phyloP scores from a whole-genome alignment of 2,113 vertebrate species.

The Dermatemys mawii region DNA sequence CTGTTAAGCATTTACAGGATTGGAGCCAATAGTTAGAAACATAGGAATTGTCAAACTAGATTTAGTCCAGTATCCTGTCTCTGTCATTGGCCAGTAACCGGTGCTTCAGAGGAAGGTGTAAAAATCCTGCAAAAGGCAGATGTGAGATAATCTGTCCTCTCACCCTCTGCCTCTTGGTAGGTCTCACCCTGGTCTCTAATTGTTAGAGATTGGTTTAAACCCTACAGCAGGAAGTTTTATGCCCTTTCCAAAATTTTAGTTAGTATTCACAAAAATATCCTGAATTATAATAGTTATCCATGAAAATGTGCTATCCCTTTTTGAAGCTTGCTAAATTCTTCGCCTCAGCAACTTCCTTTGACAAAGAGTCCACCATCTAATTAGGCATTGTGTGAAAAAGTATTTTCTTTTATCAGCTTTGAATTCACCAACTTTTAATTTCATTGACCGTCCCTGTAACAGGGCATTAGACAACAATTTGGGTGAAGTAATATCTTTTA shows the following conservation, averaged over 20 bases:
- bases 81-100: background rate
- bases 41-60: background rate
- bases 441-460: conserved; percentile 43
- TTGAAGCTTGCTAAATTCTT: background rate
- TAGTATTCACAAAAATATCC: background rate
- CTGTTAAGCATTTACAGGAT: background rate
- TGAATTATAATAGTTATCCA: background rate
- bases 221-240: accelerated
- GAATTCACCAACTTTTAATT: conserved; percentile 41
- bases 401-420: background rate
- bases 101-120: background rate
- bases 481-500: background rate
- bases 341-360: background rate
- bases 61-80: background rate
- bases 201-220: background rate
- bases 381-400: background rate
- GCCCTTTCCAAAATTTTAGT: background rate
- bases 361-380: conserved; percentile 38
- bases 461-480: background rate
- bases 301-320: background rate
- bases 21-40: background rate
- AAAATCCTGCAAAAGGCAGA: conserved; percentile 7
- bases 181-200: background rate
- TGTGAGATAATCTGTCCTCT: background rate
- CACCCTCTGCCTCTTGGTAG: background rate